Evolutionary conservation across 2,113 vertebrate genomes (phyloP), one percentile per base, ranked within the genome.

Genomic region (Ceuthmochares aereus): DNA sequence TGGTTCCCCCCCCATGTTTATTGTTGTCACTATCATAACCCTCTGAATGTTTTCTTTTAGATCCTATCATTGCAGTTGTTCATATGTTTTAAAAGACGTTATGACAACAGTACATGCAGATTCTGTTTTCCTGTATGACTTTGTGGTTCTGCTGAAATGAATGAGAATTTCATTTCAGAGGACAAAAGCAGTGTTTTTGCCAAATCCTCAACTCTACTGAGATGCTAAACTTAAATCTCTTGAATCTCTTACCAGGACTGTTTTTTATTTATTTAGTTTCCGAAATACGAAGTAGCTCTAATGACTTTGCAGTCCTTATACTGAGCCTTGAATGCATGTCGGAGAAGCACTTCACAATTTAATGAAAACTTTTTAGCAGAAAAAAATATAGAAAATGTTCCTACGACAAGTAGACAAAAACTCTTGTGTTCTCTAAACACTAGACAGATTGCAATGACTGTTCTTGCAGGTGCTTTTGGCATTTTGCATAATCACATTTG

Each of bases 401-500:
- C 68, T 83, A 86, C 0, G 8, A 36, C 10, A 64, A 85, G 62
- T 14, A 68, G 70, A 30, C 21, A 79, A 85, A 90, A 72, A 1
- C 62, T 94, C 59, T 56, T 9, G 3, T n/a, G 49, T 70, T 90
- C 9, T 43, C 30, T 83, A 54, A 69, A 45, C 49, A 76, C 30
- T 69, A 73, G 79, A n/a, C 63, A 75, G 43, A 58, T 60, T 0
- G 6, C 3, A 2, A 37, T 37, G 54, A 92, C 55, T 88, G 5
- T 49, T 90, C 67, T 77, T 86, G 85, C 92, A 95, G 88, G 75
- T 94, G 95, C 14, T 0, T 60, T 70, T 54, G 55, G 17, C 51
- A 37, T 63, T 97, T 95, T 97, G 90, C 92, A 93, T 97, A 85
- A 73, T 58, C 54, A 29, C 32, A 90, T 96, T 96, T 96, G 92